Evolutionary conservation across 2,888 invertebrate genomes (phyloP), one percentile per base, ranked within the genome.

Genomic region (Eristalinus aeneus): DNA sequence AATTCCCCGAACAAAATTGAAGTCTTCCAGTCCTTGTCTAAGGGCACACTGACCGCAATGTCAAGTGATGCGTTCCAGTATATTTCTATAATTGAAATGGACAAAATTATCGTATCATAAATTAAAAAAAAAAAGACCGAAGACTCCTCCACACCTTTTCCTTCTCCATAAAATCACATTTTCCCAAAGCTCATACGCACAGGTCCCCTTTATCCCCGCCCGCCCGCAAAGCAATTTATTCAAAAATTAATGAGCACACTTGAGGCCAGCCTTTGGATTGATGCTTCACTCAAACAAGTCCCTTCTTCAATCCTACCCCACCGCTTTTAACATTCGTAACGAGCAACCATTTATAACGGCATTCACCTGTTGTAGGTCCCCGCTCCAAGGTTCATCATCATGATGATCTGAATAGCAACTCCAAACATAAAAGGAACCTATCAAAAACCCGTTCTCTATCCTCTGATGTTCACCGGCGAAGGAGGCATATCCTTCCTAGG

Each of bases 361-460:
- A 56, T 81, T 76, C 54, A 76, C 81, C 81, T 81, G 81, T 76
- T 71, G 71, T 71, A 60, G 61, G 22, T 31, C 46, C 11, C 11
- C 16, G 8, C 34, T 60, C 65, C 34, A 71, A 53, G 54, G 60
- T 76, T 76, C 81, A 69, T 71, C 81, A 71, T 81, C 32, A 61
- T 81, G 76, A 71, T 81, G 76, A 71, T 81, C 53, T 71, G 46
- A 74, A 80, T 74, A 63, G 46, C 65, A 27, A 27, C 16, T 58
- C 5, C n/a, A 12, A 46, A 27, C 54, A 64, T 68, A 68, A 65
- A 22, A 65, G 56, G 20, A 56, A 56, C 56, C 58, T 54, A 61
- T 73, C 67, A 22, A 61, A 73, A 34, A 10, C 61, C 10, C 54
- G 20, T 9, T 34, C 20, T 31, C 67, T 39, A 39, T 60, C 34